Conservation (phyloP, 2,888 invertebrate genomes). For the Nasonovia ribisnigri region DNA sequence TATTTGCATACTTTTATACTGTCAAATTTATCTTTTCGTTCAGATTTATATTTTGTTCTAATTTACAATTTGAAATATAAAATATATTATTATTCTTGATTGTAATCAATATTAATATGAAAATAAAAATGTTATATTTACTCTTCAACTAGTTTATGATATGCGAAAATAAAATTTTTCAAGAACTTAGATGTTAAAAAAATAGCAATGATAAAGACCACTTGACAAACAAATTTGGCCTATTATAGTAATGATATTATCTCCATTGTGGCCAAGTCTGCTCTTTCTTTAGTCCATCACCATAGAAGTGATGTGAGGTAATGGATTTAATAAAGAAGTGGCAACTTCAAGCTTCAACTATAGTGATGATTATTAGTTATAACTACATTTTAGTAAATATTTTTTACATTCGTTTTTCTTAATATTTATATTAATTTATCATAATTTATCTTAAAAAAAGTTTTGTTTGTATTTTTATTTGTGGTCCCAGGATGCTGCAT, state of each 20-base stretch:
- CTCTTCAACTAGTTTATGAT: not conserved
- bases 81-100: not conserved
- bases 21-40: too few species aligned
- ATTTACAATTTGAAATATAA: not conserved
- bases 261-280: too few species aligned
- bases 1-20: too few species aligned
- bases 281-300: too few species aligned
- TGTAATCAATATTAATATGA: not conserved
- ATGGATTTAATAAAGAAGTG: not conserved
- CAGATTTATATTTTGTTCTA: too few species aligned
- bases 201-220: too few species aligned
- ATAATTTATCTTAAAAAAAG: not conserved
- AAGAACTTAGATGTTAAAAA: too few species aligned
- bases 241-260: too few species aligned
- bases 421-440: not conserved
- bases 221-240: too few species aligned
- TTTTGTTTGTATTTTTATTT: not conserved
- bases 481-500: not conserved
- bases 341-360: not conserved
- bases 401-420: not conserved
- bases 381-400: not conserved
- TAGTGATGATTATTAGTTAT: not conserved
- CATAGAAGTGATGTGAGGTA: not conserved
- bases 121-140: not conserved
- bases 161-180: not conserved